phyloP scores from a whole-genome alignment of 2,797 vertebrate species.

The Xenentodon cancila region DNA sequence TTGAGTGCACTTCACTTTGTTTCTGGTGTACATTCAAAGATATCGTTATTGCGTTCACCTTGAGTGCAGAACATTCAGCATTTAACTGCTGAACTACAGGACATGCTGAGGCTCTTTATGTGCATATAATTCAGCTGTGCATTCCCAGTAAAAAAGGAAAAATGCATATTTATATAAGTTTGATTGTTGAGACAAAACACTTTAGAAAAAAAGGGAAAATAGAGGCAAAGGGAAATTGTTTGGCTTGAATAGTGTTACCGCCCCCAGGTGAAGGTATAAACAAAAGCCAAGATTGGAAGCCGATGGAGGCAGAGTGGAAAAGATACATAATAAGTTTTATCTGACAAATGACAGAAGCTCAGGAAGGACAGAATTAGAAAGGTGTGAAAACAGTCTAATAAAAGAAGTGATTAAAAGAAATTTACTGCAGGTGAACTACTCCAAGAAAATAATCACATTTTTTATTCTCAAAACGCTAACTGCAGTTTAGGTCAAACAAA shows the following conservation, averaged over 20 bases:
- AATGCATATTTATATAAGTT: not conserved
- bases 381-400: not conserved
- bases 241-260: slow-evolving; percentile 4
- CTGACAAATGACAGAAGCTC: slow-evolving; percentile 43
- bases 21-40: not conserved
- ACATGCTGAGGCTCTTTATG: slow-evolving; percentile 5
- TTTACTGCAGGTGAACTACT: not conserved
- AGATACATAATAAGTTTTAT: slow-evolving; percentile 35
- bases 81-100: too few relatives aligned
- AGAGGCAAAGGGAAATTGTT: not conserved
- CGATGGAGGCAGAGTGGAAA: slow-evolving; percentile 6
- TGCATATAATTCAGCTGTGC: slow-evolving; percentile 1
- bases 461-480: too few relatives aligned
- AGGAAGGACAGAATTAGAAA: slow-evolving; percentile 1
- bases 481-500: too few relatives aligned
- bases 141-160: not conserved
- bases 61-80: too few relatives aligned
- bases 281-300: slow-evolving; percentile 8
- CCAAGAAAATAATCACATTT: not conserved
- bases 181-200: slow-evolving; percentile 27
- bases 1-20: slow-evolving; percentile 5
- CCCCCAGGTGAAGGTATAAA: slow-evolving; percentile 18
- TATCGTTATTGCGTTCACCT: slow-evolving; percentile 2
- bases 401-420: not conserved
- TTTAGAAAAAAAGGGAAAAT: slow-evolving; percentile 14